A percentile compares a stretch with the other conserved stretches of the same genome.
Conservation (phyloP, 2,888 invertebrate genomes). For the Chesias legatella region DNA sequence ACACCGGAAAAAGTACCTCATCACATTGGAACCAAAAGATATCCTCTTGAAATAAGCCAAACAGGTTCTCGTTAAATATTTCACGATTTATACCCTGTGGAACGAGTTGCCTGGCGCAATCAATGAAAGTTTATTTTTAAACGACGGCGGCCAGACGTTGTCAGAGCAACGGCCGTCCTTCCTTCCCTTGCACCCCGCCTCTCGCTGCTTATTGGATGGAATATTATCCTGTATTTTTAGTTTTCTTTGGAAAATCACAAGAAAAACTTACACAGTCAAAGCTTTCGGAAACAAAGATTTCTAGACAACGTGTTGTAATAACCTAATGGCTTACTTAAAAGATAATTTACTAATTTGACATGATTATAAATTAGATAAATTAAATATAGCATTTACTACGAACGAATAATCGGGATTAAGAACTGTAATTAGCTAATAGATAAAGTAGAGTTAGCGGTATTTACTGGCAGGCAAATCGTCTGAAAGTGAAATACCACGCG, state of each 20-base stretch:
- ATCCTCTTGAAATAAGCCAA: conserved; percentile 13
- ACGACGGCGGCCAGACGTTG: conserved; percentile 29
- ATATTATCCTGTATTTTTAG: neutral
- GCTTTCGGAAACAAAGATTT: conserved; percentile 7
- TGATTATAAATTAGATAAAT: conserved; percentile 20
- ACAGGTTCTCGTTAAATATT: conserved; percentile 22
- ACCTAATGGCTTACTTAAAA: conserved; percentile 4
- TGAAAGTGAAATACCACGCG: conserved; percentile 38
- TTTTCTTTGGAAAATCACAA: neutral
- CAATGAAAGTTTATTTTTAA: conserved; percentile 42
- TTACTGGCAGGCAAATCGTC: conserved; percentile 5
- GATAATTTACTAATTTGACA: conserved; percentile 17
- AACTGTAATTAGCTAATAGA: conserved; percentile 9
- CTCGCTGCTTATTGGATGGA: conserved; percentile 7
- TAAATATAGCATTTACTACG: conserved; percentile 11
- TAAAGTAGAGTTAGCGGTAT: conserved; percentile 3
- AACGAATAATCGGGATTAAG: conserved; percentile 4
- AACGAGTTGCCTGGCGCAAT: conserved; percentile 31
- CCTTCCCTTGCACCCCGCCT: conserved; percentile 50
- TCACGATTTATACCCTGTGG: conserved; percentile 21
- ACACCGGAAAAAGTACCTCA: conserved; percentile 8
- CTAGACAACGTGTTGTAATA: neutral
- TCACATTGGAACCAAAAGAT: conserved; percentile 7
- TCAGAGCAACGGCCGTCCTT: conserved; percentile 68
- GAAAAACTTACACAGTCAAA: neutral